phyloP scores from a whole-genome alignment of 92 coral and sea anemone species.

The Epizoanthus illoricatus region DNA sequence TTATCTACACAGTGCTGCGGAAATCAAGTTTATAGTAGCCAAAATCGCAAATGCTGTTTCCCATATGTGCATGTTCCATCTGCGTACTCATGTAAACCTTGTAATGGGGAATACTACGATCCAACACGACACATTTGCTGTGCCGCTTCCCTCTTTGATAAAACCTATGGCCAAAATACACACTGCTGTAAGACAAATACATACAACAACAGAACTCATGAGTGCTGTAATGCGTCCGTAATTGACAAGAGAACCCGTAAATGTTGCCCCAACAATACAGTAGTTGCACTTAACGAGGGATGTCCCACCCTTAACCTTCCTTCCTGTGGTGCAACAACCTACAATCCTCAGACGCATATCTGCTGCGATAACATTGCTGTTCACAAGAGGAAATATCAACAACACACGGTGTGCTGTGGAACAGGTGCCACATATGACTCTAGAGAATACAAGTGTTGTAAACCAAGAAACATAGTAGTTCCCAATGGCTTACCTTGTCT shows the following conservation, averaged over 20 bases:
- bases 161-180: neutral
- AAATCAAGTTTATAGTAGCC: neutral
- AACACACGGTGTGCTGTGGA: slow-evolving; percentile 7
- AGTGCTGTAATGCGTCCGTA: slow-evolving; percentile 4
- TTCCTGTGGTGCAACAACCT: neutral
- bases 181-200: neutral
- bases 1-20: slow-evolving; percentile 12
- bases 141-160: neutral
- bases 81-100: neutral
- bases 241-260: slow-evolving; percentile 9
- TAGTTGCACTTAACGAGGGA: neutral
- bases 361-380: neutral
- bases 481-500: slow-evolving; percentile 7
- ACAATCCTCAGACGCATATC: neutral
- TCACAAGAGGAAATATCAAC: neutral
- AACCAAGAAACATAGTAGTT: neutral
- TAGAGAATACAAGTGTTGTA: slow-evolving; percentile 1
- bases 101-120: neutral
- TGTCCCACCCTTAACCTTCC: neutral
- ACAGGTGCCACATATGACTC: neutral
- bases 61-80: slow-evolving; percentile 3
- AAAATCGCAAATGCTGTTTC: neutral
- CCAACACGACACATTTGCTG: slow-evolving; percentile 6
- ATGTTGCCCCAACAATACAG: neutral
- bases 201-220: slow-evolving; percentile 11